Evolutionary conservation across 2,888 invertebrate genomes (phyloP), one percentile per base, ranked within the genome.

Genomic region (Agrotis puta): DNA sequence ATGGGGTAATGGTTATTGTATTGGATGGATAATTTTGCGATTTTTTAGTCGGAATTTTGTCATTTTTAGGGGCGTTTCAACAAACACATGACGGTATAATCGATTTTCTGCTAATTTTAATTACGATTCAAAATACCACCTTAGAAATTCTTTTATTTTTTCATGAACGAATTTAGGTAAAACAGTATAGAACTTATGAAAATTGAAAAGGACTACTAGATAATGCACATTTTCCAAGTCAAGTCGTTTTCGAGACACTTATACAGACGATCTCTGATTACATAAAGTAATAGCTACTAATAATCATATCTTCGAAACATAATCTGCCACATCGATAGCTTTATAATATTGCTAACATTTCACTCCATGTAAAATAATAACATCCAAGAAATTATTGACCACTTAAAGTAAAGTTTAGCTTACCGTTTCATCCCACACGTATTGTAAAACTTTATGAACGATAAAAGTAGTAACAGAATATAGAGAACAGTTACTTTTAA

Each of bases 1-100:
- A 81, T 82, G 45, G 67, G 68, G 72, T 83, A 71, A 74, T 73
- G 43, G 69, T 47, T 74, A 69, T 79, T 76, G 54, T 77, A 74
- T 72, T 59, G 20, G 0, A 59, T 18, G 27, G n/a, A 68, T 64
- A 67, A 79, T n/a, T 72, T 53, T 18, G 4, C 27, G 4, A 45
- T 45, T 16, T 24, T 75, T 61, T n/a, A 27, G 11, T 9, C 9
- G 22, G 9, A 9, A 39, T 27, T 43, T 43, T 9, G 1, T 2
- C 4, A 5, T 0, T 16, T 33, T 39, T 77, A 9, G 6, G 9
- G 48, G 33, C n/a, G 14, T 33, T 58, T 13, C 54, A 7, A 47
- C n/a, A n/a, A n/a, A n/a, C n/a, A 51, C 51, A 22, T 22, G 22
- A 16, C 22, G 7, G 16, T 7, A 22, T 2, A 13, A 16, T 7